Evolutionary conservation across 1,140 invertebrate species (phyloP), one percentile per base, ranked within the genome.

Genomic region (Scaptomyza hsui): DNA sequence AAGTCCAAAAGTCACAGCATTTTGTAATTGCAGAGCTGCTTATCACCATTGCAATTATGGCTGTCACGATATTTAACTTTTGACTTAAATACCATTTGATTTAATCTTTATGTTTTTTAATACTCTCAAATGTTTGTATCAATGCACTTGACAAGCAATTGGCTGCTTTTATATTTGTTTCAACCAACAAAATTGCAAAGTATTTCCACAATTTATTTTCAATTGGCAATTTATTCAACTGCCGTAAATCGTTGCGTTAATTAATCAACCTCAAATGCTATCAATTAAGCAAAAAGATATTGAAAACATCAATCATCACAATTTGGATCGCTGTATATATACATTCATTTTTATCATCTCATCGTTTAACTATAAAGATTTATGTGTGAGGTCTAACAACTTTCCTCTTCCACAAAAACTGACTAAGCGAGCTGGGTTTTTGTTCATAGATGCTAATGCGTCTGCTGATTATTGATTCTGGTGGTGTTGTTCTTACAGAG

Each of bases 401-500:
- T 29, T 0, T 29, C 6, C 6, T 9, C 26, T 29, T 7, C 2
- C 5, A 29, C 24, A 24, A 32, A 18, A 51, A 35, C 12, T 12
- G 4, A 21, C 9, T 7, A n/a, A 4, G 18, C 48, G 29, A n/a
- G 49, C 15, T 29, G n/a, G 26, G 60, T 24, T 37, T 18, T 15
- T 9, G 26, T 29, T 41, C 9, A 45, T 26, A 37, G 41, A 47
- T 39, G 44, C 41, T 57, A 57, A 65, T 62, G 56, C 41, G 15
- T 16, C 21, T 53, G 62, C 68, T 83, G 79, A 83, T 83, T 83
- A 70, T 29, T 75, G 64, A 88, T 85, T 85, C 77, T 60, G 57
- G 24, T 72, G 73, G 67, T 74, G 71, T 76, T 93, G 71, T 76
- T 93, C 92, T 94, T 94, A 71, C 94, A 95, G 94, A 94, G 93